Base-by-base conservation (phyloP, 2,797 vertebrate species). In the Eulemur coronatus region DNA sequence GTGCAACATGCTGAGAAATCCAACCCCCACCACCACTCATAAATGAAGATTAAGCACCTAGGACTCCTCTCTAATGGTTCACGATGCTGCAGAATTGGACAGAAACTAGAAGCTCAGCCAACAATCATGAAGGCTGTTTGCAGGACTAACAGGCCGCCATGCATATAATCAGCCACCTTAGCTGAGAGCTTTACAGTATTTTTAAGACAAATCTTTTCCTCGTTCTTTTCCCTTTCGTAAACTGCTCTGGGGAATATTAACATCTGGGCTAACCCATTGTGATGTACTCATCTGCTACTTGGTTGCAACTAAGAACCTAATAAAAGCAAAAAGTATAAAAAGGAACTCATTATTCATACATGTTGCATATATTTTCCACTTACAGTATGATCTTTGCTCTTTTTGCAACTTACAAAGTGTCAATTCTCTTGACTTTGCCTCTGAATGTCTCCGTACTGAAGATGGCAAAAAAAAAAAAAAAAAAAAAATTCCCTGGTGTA, bases 341-440 rank as follows among this genome's bases (percentile, higher is more conserved):
- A 11, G 4, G n/a, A 84, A 57, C 11, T 46, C 13, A 9, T 41
- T 35, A 76, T 84, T 69, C 38, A 50, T 63, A 18, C 7, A 3
- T 4, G 57, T 7, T 9, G 3, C 24, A n/a, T 70, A 9, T 43
- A 4, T 26, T 97, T 89, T 61, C 9, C 1, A 26, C 46, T 41
- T 89, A 30, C 6, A 38, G 5, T 1, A 70, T 70, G 28, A 7
- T 72, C 38, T 95, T 89, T 81, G 30, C 5, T 89, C 18, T 35
- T 50, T 13, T 43, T 93, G 48, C 7, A 84, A 84, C 85, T 93
- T 76, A 10, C 24, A 59, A 76, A 96, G 20, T 13, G 9, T 50
- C 20, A 28, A 0, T 17, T 35, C 52, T 78, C 55, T 81, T 84
- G 10, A 63, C 41, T 76, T n/a, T 35, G 55, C 6, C 17, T 20